Evolutionary conservation across 2,113 vertebrate species (phyloP).

Genomic region (Pandion haliaetus): DNA sequence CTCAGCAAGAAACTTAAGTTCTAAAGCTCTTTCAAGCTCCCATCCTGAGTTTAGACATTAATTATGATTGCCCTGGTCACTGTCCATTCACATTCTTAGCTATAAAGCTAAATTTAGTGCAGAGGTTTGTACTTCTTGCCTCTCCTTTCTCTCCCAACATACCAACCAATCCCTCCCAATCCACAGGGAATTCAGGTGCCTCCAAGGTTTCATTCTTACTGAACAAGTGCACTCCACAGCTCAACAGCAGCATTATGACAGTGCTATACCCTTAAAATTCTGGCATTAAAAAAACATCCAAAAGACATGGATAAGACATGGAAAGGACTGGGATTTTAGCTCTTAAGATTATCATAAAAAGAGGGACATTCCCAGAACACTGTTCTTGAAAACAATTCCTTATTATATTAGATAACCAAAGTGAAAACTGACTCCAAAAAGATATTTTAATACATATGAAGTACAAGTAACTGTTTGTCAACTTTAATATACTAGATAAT

Average conservation of each 20-base stretch:
- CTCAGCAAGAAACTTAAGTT: slow-evolving; percentile 18
- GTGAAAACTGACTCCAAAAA: not conserved
- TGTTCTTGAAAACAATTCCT: not conserved
- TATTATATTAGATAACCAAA: not conserved
- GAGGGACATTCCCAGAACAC: not conserved
- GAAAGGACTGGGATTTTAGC: not conserved
- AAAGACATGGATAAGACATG: not conserved
- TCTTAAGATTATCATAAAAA: not conserved
- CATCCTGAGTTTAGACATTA: not conserved
- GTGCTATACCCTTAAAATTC: not conserved
- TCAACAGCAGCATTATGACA: not conserved
- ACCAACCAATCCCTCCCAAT: not conserved
- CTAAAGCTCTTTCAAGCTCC: slow-evolving; percentile 11
- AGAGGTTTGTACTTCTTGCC: not conserved
- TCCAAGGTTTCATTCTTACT: not conserved
- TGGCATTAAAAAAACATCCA: not conserved
- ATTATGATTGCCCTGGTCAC: not conserved
- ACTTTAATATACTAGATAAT: not conserved
- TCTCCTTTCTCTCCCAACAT: not conserved
- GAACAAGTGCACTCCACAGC: not conserved
- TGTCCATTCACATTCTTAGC: not conserved
- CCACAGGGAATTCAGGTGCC: not conserved
- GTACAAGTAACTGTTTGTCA: not conserved
- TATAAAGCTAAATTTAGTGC: not conserved
- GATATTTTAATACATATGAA: not conserved